Percentiles rank a stretch among this genome's conserved stretches.
These are phyloP conservation scores for Drosophila quadrilineata DNA, from an alignment of 1,140 invertebrate genomes.

Conservation along the genomic window DNA sequence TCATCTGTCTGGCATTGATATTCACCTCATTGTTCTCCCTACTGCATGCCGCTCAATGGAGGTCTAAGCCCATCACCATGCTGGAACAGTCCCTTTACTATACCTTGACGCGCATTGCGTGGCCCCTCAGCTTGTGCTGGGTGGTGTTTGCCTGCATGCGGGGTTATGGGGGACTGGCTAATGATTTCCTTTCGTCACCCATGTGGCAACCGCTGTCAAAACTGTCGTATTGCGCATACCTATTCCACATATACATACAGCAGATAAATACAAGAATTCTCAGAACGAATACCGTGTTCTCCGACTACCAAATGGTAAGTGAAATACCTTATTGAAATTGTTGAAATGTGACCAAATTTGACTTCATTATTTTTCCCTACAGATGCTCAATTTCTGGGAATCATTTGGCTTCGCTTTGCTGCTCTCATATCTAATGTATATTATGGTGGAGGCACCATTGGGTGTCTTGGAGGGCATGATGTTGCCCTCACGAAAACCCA, in stretches of 20 bases:
- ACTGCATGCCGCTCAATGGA: slow-evolving; percentile 57
- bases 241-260: slow-evolving; percentile 79
- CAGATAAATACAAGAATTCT: slow-evolving; percentile 18
- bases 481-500: neutral
- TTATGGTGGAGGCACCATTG: slow-evolving; percentile 55
- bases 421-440: slow-evolving; percentile 39
- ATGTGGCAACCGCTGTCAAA: slow-evolving; percentile 82
- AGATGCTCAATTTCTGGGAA: slow-evolving; percentile 56
- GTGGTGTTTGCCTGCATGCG: slow-evolving; percentile 86
- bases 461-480: slow-evolving; percentile 30
- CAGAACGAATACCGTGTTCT: slow-evolving; percentile 30
- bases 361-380: neutral
- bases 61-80: slow-evolving; percentile 23
- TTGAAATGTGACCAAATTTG: neutral
- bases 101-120: slow-evolving; percentile 84
- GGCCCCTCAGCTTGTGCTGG: slow-evolving; percentile 85
- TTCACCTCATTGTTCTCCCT: slow-evolving; percentile 61
- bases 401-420: slow-evolving; percentile 46
- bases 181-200: slow-evolving; percentile 81
- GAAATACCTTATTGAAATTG: neutral
- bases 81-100: slow-evolving; percentile 53
- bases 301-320: slow-evolving; percentile 51
- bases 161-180: slow-evolving; percentile 84
- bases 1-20: slow-evolving; percentile 52
- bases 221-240: slow-evolving; percentile 82